Evolutionary conservation across 2,888 invertebrate species (phyloP).

Genomic region (Mythimna albipuncta): DNA sequence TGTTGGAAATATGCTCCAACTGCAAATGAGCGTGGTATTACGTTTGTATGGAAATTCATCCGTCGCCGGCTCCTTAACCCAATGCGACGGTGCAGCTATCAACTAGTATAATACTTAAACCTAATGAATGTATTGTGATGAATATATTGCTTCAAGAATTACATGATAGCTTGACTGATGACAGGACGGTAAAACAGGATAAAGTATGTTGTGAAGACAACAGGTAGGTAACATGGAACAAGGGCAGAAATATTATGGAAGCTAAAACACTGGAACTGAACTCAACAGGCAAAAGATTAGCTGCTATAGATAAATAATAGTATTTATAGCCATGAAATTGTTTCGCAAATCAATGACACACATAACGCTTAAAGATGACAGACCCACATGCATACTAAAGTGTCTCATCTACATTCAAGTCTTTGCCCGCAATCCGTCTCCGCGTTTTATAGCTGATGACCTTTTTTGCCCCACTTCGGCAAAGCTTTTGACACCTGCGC

Average conservation of each 20-base stretch:
- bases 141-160: background rate
- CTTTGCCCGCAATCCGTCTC: constrained; percentile 76
- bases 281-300: background rate
- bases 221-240: background rate
- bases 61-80: too few species aligned
- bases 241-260: background rate
- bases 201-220: background rate
- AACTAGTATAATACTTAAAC: too few species aligned
- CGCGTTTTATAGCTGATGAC: constrained; percentile 84
- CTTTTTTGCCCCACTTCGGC: constrained; percentile 86
- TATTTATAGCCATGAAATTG: too few species aligned
- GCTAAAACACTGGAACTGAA: background rate
- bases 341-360: background rate
- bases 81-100: too few species aligned
- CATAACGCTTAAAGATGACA: background rate
- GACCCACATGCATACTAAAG: background rate
- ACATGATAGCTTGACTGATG: background rate
- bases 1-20: too few species aligned
- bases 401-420: constrained; percentile 62
- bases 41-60: too few species aligned
- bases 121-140: background rate
- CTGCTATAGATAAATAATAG: background rate
- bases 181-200: background rate
- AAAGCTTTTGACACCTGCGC: constrained; percentile 88
- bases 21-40: too few species aligned